Base-by-base conservation (phyloP, 2,797 vertebrate species). In the Pseudopleuronectes americanus region DNA sequence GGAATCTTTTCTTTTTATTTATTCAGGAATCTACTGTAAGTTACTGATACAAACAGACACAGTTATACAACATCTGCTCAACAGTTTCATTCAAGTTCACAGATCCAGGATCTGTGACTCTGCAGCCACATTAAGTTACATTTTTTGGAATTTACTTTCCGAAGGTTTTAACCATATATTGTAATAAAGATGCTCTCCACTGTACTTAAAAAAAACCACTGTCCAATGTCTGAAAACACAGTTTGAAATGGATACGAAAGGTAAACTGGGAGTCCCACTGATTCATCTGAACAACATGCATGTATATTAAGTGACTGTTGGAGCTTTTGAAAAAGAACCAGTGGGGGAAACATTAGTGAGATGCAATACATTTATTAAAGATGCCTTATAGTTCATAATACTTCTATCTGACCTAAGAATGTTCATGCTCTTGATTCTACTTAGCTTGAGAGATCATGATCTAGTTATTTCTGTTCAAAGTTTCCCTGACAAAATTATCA, bases 11-110 rank as follows among this genome's bases (percentile, higher is more conserved):
- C 8, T 33, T 33, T 33, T 33, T 33, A 33, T 33, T 33, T 9
- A 33, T 33, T 33, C 31, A 33, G 31, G 8, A 33, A 33, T 33
- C 9, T 33, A 33, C 31, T 33, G 31, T 33, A 33, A 8, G 31
- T 10, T 33, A 33, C 31, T 33, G 31, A 33, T 33, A 33, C 31
- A 33, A 6, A 33, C 31, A 31, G 31, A 31, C 28, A 31, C 31
- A 33, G 31, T 33, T 9, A 10, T 33, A 41, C 13, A 53, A 22
- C 6, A 64, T 17, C 31, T 21, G 41, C 23, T 47, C n/a, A 24
- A 36, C 2, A 47, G 33, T 14, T 33, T 53, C 2, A 67, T 61
- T 73, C 12, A 57, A 52, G n/a, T 65, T 63, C 13, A 57, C 22
- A 0, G 2, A 54, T 13, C 21, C 8, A 19, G 12, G 13, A 38